Conservation (phyloP, 1,140 invertebrate genomes). For the Euura saliciscinereae region DNA sequence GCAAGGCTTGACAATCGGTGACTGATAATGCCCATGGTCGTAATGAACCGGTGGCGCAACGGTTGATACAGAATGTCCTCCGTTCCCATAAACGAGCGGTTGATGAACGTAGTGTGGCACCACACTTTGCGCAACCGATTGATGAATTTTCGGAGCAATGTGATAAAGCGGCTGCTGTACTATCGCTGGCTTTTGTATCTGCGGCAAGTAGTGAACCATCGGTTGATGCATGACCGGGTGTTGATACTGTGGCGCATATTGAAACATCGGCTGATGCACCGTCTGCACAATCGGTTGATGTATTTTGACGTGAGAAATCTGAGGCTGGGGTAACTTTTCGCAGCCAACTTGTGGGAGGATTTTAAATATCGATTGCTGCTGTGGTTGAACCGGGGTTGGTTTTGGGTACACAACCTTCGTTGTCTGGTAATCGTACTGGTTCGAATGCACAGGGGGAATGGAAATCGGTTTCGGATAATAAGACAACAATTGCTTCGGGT, state of each 20-base stretch:
- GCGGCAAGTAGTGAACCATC: constrained; percentile 13
- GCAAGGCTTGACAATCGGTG: constrained; percentile 13
- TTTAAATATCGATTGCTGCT: too few species aligned
- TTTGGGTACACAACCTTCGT: not conserved
- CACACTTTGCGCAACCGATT: not conserved
- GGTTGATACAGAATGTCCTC: not conserved
- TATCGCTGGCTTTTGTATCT: constrained; percentile 5
- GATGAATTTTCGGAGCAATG: constrained; percentile 11
- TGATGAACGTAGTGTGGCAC: not conserved
- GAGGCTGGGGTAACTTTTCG: constrained; percentile 27
- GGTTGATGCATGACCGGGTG: constrained; percentile 23
- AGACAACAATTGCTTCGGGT: not conserved
- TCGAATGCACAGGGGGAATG: not conserved
- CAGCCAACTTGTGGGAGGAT: not conserved
- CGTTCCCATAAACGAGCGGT: not conserved
- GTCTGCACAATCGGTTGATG: constrained; percentile 14
- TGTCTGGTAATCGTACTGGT: not conserved
- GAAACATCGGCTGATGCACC: not conserved
- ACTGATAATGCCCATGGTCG: not conserved
- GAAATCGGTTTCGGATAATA: not conserved
- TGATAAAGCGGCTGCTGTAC: not conserved
- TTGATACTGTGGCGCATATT: constrained; percentile 24
- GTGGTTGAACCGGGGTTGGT: not conserved
- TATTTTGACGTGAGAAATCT: constrained; percentile 39
- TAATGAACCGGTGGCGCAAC: too few species aligned